These are phyloP conservation scores for Acleris sparsana DNA, from an alignment of 2,888 invertebrate species.

Conservation along the genomic window DNA sequence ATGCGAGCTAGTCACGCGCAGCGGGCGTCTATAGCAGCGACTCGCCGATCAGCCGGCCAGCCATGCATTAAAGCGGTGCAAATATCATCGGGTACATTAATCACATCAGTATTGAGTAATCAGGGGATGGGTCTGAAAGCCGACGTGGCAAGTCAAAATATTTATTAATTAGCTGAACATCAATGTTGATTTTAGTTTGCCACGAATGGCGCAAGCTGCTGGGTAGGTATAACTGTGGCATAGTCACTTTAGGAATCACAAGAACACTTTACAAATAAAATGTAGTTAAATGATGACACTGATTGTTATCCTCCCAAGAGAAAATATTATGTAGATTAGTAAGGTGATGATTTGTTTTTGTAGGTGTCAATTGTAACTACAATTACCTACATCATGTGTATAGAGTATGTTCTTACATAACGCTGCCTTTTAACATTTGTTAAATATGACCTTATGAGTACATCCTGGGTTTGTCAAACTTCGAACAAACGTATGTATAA, in stretches of 20 bases:
- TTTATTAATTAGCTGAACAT: conserved; percentile 7
- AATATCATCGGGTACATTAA: conserved; percentile 69
- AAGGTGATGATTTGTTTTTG: no score
- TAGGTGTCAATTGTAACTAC: no score
- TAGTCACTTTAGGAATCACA: no score
- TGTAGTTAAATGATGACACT: no score
- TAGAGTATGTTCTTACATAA: no score
- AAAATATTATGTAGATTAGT: no score
- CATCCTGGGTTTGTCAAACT: conserved; percentile 50
- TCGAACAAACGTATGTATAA: conserved; percentile 40
- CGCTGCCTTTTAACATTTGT: no score
- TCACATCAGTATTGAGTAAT: conserved; percentile 72
- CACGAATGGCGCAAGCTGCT: no score
- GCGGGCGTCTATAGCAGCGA: conserved; percentile 10
- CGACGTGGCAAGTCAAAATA: conserved; percentile 54
- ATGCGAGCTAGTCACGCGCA: conserved; percentile 20
- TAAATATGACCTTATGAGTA: background rate
- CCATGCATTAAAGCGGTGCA: conserved; percentile 64
- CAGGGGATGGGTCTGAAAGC: conserved; percentile 65
- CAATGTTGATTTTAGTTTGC: background rate
- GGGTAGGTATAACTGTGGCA: no score
- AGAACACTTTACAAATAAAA: no score
- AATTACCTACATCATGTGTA: no score
- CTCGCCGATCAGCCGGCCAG: conserved; percentile 52
- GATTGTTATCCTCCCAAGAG: no score